Evolutionary conservation across 2,113 vertebrate species (phyloP).

Genomic region (Propithecus coquereli): DNA sequence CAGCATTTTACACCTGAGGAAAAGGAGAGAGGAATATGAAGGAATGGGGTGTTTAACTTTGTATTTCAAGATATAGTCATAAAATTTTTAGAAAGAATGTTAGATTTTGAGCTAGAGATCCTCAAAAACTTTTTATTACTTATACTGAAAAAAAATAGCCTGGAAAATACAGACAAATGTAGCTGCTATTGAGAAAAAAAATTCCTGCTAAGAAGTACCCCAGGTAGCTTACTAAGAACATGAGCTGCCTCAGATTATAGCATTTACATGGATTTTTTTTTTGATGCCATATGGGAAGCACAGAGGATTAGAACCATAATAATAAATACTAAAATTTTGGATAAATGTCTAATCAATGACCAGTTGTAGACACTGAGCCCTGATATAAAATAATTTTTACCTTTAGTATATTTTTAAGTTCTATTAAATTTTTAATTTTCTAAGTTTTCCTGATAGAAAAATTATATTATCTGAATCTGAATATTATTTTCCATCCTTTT

Average conservation of each 20-base stretch:
- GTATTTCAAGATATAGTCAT: background rate
- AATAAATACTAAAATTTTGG: background rate
- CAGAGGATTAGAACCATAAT: background rate
- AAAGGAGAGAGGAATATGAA: background rate
- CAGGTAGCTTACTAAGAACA: background rate
- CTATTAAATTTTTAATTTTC: background rate
- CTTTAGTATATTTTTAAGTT: background rate
- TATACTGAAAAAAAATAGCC: background rate
- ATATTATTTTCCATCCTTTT: background rate
- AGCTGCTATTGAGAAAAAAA: background rate
- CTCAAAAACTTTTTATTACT: background rate
- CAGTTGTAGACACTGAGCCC: background rate
- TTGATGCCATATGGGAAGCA: background rate
- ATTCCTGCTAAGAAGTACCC: background rate
- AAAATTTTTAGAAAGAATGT: background rate
- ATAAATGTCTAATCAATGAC: background rate
- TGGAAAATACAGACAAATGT: background rate
- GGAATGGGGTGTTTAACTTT: background rate
- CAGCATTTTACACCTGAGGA: background rate
- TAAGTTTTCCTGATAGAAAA: background rate
- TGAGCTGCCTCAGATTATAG: background rate
- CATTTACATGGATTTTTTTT: background rate
- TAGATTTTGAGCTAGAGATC: background rate
- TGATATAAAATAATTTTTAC: background rate
- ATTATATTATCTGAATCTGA: background rate